Base-by-base conservation (phyloP, 1,140 invertebrate genomes). In the Mamestra configurata region DNA sequence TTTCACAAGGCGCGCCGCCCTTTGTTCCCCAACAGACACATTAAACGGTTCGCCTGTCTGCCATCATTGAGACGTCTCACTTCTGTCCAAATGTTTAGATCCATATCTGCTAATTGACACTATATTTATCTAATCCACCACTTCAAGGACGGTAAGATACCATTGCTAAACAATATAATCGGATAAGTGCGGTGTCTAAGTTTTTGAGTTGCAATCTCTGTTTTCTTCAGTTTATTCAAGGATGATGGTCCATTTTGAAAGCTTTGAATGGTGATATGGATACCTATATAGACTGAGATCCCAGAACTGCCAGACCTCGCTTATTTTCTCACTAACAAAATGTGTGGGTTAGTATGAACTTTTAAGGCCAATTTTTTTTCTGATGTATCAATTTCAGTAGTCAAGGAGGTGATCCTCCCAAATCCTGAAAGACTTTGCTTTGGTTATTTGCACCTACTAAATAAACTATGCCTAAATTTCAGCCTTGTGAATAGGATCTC, bases 1-100 rank as follows among this genome's bases (percentile, higher is more conserved):
- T 90, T 89, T 85, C 78, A 84, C 79, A 79, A 84, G 71, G 85
- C 35, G 27, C 72, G 80, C 84, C 84, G 84, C 83, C 84, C 73
- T 72, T 89, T 89, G 86, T 89, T 22, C 40, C 46, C 46, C 18
- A 68, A 66, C 43, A 77, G 59, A 66, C 61, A 68, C 75, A 53
- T 68, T 77, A 77, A 68, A 68, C 40, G 40, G 37, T 35, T 77
- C 57, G 59, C 57, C 40, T 77, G 57, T 37, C 53, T 77, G 53
- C 46, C 20, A 51, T 61, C 37, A 46, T 46, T 59, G 35, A 40
- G 43, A 46, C n/a, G 40, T 49, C 18, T 55, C 70, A 46, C 37
- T 64, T 46, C 43, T 77, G 73, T 77, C 73, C 57, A 77, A 77
- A 77, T 77, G 57, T 77, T 51, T 64, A 77, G 73, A 77, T 77